phyloP scores from a whole-genome alignment of 2,888 invertebrate species.

The Herminia tarsipennalis region DNA sequence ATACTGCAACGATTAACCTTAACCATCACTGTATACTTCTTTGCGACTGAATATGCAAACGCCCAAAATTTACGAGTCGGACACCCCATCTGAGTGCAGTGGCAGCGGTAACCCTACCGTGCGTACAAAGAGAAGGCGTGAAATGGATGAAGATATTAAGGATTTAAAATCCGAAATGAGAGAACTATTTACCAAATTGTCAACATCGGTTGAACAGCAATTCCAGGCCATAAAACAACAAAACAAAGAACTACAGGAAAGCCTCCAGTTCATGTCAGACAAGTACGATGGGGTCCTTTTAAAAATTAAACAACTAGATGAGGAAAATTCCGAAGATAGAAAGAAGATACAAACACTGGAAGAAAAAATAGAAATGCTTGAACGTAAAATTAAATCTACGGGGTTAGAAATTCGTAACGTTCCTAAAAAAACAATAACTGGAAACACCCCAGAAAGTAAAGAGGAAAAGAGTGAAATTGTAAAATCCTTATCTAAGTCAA shows the following conservation, averaged over 20 bases:
- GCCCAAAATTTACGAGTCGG: not conserved
- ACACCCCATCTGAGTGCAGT: not conserved
- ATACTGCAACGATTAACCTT: no score
- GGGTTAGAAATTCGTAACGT: not conserved
- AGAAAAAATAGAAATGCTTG: not conserved
- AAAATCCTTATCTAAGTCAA: not conserved
- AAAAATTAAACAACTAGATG: not conserved
- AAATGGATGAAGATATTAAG: not conserved
- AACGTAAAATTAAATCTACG: not conserved
- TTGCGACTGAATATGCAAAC: no score
- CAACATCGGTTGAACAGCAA: not conserved
- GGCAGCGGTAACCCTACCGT: not conserved
- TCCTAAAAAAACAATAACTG: no score
- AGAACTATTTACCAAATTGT: not conserved
- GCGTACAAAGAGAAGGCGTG: not conserved
- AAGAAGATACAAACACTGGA: not conserved
- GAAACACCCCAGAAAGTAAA: not conserved
- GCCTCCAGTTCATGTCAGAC: conserved; percentile 1
- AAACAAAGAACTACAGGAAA: not conserved
- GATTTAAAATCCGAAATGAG: not conserved
- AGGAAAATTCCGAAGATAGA: not conserved
- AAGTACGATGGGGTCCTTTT: not conserved
- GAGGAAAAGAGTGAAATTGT: not conserved
- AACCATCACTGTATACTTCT: no score
- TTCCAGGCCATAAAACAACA: not conserved